Evolutionary conservation across 2,113 vertebrate species (phyloP).

Genomic region (Lepidiolamprologus cunningtoni): DNA sequence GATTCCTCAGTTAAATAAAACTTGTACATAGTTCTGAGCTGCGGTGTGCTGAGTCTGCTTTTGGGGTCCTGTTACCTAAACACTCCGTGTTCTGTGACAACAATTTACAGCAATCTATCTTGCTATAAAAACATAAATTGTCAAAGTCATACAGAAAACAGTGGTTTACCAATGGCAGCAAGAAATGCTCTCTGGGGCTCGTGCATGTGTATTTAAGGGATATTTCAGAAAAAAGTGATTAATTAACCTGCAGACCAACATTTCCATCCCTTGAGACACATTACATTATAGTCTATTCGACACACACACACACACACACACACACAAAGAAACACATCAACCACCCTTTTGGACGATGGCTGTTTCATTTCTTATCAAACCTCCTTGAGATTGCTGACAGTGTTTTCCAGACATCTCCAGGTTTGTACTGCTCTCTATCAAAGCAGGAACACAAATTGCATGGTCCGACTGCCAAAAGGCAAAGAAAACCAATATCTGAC

Average conservation of each 20-base stretch:
- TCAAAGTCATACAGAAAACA: not conserved
- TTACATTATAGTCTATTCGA: not conserved
- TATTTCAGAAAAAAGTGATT: not conserved
- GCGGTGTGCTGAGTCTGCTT: fast-evolving
- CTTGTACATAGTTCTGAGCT: no score
- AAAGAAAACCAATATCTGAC: not conserved
- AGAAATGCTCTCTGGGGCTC: not conserved
- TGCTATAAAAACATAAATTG: not conserved
- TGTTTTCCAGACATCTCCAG: not conserved
- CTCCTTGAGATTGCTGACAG: not conserved
- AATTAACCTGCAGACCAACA: not conserved
- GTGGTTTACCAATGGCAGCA: not conserved
- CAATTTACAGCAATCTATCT: not conserved
- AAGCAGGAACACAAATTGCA: conserved; percentile 3
- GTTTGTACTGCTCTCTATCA: not conserved
- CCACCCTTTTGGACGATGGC: not conserved
- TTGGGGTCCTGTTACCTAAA: fast-evolving
- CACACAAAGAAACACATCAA: not conserved
- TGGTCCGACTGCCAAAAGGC: not conserved
- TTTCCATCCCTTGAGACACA: not conserved
- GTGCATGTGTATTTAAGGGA: not conserved
- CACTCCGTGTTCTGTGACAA: not conserved
- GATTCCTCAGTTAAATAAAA: no score
- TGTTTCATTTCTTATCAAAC: not conserved
- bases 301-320: not conserved